Percentiles rank a stretch among this genome's conserved stretches.
Conservation (phyloP, 2,113 vertebrate species). For the Labeo catla region DNA sequence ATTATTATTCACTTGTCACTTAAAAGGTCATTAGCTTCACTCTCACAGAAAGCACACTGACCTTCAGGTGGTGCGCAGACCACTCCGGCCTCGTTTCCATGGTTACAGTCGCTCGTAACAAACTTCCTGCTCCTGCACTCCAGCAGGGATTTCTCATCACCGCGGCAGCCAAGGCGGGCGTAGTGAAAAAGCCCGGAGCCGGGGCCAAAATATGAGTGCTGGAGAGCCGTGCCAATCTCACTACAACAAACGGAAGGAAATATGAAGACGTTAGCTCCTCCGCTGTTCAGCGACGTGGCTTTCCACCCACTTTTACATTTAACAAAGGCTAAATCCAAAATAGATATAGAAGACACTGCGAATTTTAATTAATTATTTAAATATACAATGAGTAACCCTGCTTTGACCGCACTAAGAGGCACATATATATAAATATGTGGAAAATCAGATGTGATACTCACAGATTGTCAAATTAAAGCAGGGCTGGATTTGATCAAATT, state of each 20-base stretch:
- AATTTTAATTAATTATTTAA: not conserved
- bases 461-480: not conserved
- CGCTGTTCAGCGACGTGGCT: not conserved
- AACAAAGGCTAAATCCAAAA: slow-evolving; percentile 8
- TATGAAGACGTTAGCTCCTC: not conserved
- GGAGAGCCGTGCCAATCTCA: slow-evolving; percentile 82
- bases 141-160: slow-evolving; percentile 82
- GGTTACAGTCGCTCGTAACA: slow-evolving; percentile 79
- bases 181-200: slow-evolving; percentile 82
- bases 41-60: slow-evolving; percentile 68
- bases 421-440: not conserved
- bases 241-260: slow-evolving; percentile 63
- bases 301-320: not conserved
- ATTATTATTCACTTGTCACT: slow-evolving; percentile 14
- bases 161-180: slow-evolving; percentile 84
- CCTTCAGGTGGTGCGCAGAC: slow-evolving; percentile 85
- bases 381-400: not conserved
- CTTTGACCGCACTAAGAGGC: not conserved
- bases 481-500: not conserved
- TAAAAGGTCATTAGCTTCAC: slow-evolving; percentile 43
- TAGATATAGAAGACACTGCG: not conserved
- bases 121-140: slow-evolving; percentile 80
- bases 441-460: not conserved
- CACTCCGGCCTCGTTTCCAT: slow-evolving; percentile 78
- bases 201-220: slow-evolving; percentile 70